A percentile compares a stretch with the other conserved stretches of the same genome.
Conservation (phyloP, 2,888 invertebrate genomes). For the Orchesella flavescens region DNA sequence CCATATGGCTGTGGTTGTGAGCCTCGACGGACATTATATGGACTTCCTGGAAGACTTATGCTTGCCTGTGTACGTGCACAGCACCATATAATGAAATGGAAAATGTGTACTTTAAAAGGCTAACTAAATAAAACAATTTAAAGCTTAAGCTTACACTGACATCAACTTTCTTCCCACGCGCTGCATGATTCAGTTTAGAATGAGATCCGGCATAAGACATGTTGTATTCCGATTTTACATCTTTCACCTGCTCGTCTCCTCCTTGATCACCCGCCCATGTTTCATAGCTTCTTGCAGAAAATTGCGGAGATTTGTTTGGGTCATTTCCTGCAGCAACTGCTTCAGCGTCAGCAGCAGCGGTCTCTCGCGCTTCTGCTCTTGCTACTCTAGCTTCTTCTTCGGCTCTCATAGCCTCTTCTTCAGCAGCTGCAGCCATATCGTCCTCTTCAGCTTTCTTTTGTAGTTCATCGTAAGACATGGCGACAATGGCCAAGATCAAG, state of each 20-base stretch:
- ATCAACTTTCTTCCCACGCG: constrained; percentile 72
- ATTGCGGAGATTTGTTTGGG: constrained; percentile 79
- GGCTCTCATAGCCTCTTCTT: constrained; percentile 87
- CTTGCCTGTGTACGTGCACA: constrained; percentile 86
- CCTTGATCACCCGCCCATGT: constrained; percentile 91
- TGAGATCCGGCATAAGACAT: constrained; percentile 85
- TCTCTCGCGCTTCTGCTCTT: constrained; percentile 12
- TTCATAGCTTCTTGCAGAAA: constrained; percentile 94
- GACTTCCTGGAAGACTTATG: constrained; percentile 96
- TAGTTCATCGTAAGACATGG: constrained; percentile 98
- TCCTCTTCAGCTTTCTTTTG: constrained; percentile 98
- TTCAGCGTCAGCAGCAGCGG: neutral
- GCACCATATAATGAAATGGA: too few relatives aligned
- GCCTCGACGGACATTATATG: constrained; percentile 90
- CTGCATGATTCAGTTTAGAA: constrained; percentile 73
- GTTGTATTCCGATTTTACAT: constrained; percentile 87
- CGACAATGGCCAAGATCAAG: constrained; percentile 99
- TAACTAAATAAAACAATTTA: constrained; percentile 84
- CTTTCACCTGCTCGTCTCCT: constrained; percentile 84
- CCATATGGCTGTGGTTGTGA: constrained; percentile 93
- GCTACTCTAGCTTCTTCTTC: constrained; percentile 6
- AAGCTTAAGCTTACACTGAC: constrained; percentile 77
- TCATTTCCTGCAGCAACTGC: neutral
- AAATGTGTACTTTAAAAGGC: too few relatives aligned
- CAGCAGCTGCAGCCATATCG: constrained; percentile 84